These are phyloP conservation scores for Palloptera scutellata DNA, from an alignment of 2,888 invertebrate species.

Conservation along the genomic window DNA sequence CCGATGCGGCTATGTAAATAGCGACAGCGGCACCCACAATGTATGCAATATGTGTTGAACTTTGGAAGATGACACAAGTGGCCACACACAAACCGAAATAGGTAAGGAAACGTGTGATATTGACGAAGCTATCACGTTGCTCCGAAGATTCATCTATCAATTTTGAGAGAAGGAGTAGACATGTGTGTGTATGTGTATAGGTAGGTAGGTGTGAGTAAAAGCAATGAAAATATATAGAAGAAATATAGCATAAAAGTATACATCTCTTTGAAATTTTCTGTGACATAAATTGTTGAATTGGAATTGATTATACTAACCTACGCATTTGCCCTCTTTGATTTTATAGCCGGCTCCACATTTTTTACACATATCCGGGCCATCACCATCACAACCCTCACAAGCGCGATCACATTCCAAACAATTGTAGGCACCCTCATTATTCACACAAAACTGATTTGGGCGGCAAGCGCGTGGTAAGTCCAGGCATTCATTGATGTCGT, in stretches of 20 bases:
- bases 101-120: constrained; percentile 78
- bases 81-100: constrained; percentile 86
- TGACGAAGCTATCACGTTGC: constrained; percentile 69
- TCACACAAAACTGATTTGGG: constrained; percentile 84
- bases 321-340: constrained; percentile 78
- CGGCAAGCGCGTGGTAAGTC: constrained; percentile 67
- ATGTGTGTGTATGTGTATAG: constrained; percentile 7
- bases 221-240: constrained; percentile 24
- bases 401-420: constrained; percentile 84
- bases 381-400: constrained; percentile 84
- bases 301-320: constrained; percentile 67
- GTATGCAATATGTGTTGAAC: constrained; percentile 78
- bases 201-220: constrained; percentile 8
- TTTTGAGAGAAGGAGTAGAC: neutral
- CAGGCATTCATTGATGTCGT: constrained; percentile 86
- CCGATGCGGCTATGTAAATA: constrained; percentile 84
- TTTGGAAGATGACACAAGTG: constrained; percentile 85
- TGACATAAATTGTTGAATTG: neutral
- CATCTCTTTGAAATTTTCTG: neutral
- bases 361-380: constrained; percentile 90
- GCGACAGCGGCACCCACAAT: constrained; percentile 82
- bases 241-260: neutral
- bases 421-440: constrained; percentile 82
- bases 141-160: constrained; percentile 65
- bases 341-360: constrained; percentile 80